phyloP scores from a whole-genome alignment of 2,113 vertebrate species.

The Etheostoma spectabile region DNA sequence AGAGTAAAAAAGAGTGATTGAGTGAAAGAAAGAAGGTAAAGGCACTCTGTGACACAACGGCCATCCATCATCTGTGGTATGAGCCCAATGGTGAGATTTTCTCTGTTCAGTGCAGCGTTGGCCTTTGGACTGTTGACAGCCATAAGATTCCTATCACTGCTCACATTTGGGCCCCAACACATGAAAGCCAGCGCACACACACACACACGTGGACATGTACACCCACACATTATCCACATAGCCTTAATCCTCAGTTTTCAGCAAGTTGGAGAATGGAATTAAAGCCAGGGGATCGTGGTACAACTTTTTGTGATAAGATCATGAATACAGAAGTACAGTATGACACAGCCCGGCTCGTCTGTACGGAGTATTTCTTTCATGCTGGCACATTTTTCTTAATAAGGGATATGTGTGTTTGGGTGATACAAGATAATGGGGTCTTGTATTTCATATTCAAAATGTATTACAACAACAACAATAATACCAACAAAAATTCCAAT shows the following conservation, averaged over 20 bases:
- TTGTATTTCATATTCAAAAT: slow-evolving; percentile 32
- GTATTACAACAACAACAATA: not conserved
- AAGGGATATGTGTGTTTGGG: slow-evolving; percentile 7
- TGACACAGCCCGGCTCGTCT: slow-evolving; percentile 8
- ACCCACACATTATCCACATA: not conserved
- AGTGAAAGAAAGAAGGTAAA: slow-evolving; percentile 40
- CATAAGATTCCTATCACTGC: slow-evolving; percentile 68
- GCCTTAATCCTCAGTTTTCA: slow-evolving; percentile 70
- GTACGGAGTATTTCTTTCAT: slow-evolving; percentile 21
- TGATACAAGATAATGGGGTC: slow-evolving; percentile 35
- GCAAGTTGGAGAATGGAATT: slow-evolving; percentile 59
- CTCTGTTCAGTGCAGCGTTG: slow-evolving; percentile 40
- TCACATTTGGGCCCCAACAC: slow-evolving; percentile 57
- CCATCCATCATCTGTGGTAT: slow-evolving; percentile 66
- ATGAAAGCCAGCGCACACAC: slow-evolving; percentile 20
- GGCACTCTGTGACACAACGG: slow-evolving; percentile 34
- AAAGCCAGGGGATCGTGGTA: slow-evolving; percentile 42
- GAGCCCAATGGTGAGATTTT: slow-evolving; percentile 55
- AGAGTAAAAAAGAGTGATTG: slow-evolving; percentile 24
- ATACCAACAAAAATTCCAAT: not conserved
- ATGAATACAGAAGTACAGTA: slow-evolving; percentile 34
- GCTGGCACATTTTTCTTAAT: slow-evolving; percentile 13
- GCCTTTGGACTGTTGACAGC: slow-evolving; percentile 67
- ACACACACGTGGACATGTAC: slow-evolving; percentile 12
- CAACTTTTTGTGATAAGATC: slow-evolving; percentile 64